phyloP scores from a whole-genome alignment of 2,888 invertebrate species.

The Gymnoscelis rufifasciata region DNA sequence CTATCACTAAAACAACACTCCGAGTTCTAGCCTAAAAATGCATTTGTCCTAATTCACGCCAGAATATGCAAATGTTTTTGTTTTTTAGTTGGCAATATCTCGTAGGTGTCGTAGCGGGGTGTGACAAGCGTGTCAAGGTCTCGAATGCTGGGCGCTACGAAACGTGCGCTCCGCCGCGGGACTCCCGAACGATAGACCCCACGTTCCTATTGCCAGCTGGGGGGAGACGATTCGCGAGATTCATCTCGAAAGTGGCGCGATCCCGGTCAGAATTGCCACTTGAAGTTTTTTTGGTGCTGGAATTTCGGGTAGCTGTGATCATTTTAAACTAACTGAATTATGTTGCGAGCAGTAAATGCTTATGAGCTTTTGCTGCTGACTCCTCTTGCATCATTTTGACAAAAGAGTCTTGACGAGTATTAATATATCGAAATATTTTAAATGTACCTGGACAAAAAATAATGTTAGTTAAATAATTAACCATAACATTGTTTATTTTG shows the following conservation, averaged over 20 bases:
- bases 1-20: slow-evolving; percentile 46
- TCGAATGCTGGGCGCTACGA: slow-evolving; percentile 43
- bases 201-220: slow-evolving; percentile 16
- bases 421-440: no score
- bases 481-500: no score
- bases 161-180: slow-evolving; percentile 71
- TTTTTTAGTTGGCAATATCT: slow-evolving; percentile 23
- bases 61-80: slow-evolving; percentile 15
- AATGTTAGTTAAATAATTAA: no score
- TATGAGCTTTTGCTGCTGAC: no score
- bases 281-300: neutral
- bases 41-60: slow-evolving; percentile 13
- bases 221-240: slow-evolving; percentile 8
- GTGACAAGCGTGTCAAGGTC: slow-evolving; percentile 69
- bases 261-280: slow-evolving; percentile 7
- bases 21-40: slow-evolving; percentile 14
- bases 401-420: no score
- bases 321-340: no score
- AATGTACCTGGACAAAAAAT: no score
- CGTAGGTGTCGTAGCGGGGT: slow-evolving; percentile 42
- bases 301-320: neutral
- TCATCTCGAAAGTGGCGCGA: slow-evolving; percentile 13
- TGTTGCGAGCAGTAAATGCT: no score
- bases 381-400: no score
- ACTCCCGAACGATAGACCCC: slow-evolving; percentile 65